These are phyloP conservation scores for Nephrotoma flavescens DNA, from an alignment of 2,888 invertebrate species.

Conservation along the genomic window DNA sequence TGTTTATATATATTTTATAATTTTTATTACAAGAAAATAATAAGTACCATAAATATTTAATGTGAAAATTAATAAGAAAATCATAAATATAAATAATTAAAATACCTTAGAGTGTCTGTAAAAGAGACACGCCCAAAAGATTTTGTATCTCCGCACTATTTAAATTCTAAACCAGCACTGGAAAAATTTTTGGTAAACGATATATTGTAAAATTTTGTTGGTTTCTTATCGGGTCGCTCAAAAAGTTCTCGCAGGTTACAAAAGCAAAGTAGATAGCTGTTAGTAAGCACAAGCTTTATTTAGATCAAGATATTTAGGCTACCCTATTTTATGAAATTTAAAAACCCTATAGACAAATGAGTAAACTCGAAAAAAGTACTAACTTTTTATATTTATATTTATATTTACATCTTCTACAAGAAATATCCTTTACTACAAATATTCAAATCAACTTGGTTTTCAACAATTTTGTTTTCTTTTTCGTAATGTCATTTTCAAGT, in stretches of 20 bases:
- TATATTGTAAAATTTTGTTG: not conserved
- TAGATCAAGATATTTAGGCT: no score
- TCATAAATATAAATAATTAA: not conserved
- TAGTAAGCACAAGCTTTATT: not conserved
- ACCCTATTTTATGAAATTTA: no score
- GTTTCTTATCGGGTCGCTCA: not conserved
- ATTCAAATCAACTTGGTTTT: no score
- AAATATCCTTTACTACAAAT: no score
- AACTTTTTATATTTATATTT: no score
- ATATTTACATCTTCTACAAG: no score
- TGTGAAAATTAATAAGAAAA: not conserved
- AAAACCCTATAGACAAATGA: no score
- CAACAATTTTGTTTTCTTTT: no score
- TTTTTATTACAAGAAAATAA: not conserved
- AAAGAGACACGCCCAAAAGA: not conserved
- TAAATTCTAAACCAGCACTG: not conserved
- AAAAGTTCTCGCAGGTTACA: not conserved
- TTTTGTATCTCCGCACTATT: not conserved
- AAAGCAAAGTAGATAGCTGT: not conserved
- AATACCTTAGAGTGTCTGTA: not conserved
- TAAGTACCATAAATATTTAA: not conserved
- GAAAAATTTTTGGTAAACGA: not conserved
- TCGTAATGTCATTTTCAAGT: no score
- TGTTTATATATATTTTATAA: not conserved
- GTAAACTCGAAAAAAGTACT: no score